Base-by-base conservation (phyloP, 2,888 invertebrate genomes). In the Thereva unica region DNA sequence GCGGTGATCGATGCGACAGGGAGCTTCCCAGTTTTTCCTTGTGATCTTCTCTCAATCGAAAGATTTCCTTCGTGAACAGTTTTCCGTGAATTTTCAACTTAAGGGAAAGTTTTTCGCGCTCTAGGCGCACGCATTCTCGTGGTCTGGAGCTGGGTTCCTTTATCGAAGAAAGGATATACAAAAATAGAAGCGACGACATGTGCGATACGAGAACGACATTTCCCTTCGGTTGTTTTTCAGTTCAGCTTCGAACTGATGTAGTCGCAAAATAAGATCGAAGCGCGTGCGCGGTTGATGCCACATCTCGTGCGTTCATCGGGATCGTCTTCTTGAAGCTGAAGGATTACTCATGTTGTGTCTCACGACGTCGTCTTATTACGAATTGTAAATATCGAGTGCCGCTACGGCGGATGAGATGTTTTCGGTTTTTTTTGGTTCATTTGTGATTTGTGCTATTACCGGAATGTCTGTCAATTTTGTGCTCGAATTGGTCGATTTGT, bases 131-230 rank as follows among this genome's bases (percentile, higher is more conserved):
- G 23, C 23, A 23, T 23, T 23, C 23, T 23, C 23, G 23, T 23
- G 23, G 23, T 23, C 23, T 23, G 23, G 23, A 23, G 23, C 23
- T 23, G 23, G 1, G 23, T 23, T 23, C 23, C 23, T 23, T 23
- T 12, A 47, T 47, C 23, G 37, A 12, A 10, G 35, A 63, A 63
- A 63, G 63, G 63, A 63, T 63, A 63, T 63, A 63, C 63, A 41
- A 63, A 63, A 63, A 63, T 63, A 63, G 63, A 50, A 50, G 63
- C 35, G 42, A 40, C 45, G 47, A 49, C 59, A 59, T 59, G 59
- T 59, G 59, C 59, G 49, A 12, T 59, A 47, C 45, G 35, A 12
- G 23, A 23, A 23, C 10, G 41, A 23, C n/a, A 45, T 59, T 47
- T 54, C 59, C 59, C 49, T 49, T 45, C 59, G 47, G 49, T 59